These are phyloP conservation scores for Lepidurus arcticus DNA, from an alignment of 1,140 invertebrate genomes.

Conservation along the genomic window DNA sequence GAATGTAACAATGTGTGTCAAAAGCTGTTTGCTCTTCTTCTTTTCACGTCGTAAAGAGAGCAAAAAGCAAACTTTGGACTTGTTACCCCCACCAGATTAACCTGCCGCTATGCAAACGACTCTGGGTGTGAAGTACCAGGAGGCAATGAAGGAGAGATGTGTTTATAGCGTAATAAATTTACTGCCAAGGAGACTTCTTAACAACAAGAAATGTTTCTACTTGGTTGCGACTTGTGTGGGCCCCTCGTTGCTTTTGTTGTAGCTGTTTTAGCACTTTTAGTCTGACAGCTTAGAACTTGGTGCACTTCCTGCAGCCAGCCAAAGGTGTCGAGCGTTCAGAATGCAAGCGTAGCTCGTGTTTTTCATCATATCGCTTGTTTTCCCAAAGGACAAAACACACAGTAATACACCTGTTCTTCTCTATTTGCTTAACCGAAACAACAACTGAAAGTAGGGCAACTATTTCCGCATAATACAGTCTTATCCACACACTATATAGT, in stretches of 20 bases:
- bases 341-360: background rate
- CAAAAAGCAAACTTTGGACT: background rate
- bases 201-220: background rate
- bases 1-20: background rate
- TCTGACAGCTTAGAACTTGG: too few relatives aligned
- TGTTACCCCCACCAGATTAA: background rate
- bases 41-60: background rate
- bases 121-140: background rate
- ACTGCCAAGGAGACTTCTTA: background rate
- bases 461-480: too few relatives aligned
- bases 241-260: background rate
- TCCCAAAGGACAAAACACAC: background rate
- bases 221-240: background rate
- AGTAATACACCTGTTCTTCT: constrained; percentile 13
- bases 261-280: background rate
- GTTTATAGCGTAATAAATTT: background rate
- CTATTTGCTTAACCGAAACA: background rate
- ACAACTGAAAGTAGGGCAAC: background rate
- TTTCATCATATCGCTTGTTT: background rate
- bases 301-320: too few relatives aligned
- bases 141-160: constrained; percentile 10
- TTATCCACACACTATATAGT: too few relatives aligned
- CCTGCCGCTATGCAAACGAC: background rate
- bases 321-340: background rate
- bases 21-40: background rate